Evolutionary conservation across 2,113 vertebrate genomes (phyloP), one percentile per base, ranked within the genome.

Genomic region (Mormoops blainvillei): DNA sequence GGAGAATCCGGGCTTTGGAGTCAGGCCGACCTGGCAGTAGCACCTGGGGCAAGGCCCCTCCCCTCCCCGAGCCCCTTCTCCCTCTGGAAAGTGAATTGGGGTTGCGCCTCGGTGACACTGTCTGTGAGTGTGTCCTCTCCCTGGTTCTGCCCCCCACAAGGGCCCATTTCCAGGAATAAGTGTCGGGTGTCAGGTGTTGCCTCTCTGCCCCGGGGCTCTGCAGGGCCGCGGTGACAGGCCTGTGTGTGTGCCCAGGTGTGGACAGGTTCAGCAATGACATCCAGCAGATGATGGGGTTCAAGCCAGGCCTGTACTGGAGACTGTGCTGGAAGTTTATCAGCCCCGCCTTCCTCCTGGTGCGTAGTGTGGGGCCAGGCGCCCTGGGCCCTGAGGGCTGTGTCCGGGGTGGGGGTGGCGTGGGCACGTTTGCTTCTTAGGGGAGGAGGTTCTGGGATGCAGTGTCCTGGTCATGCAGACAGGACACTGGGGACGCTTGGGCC

Each of bases 261-360:
- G 99, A 99, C 98, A 99, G 99, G 96, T 99, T 99, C 98, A 99
- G 99, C 87, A 99, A 99, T 83, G 99, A 99, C 94, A 99, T 99
- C 82, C 99, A 99, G 94, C 98, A 98, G 89, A 99, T 99, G 99
- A 99, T 99, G 99, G 99, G 99, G 80, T 99, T 99, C 95, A 99
- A 99, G 98, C 99, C 99, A 45, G 99, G 99, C 65, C 99, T 99
- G n/a, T 99, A 99, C 98, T 99, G 99, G 99, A 99, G 99, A 97
- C 80, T 99, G 61, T 99, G 99, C 97, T 99, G 99, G 99, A 99
- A 99, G 98, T 99, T 99, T 97, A 99, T 99, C 97, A 99, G 99
- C 93, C 99, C 99, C 8, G 98, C 98, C 80, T 99, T 99, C 98
- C 99, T 99, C 78, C 95, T 99, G 99, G 99, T 99, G 95, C 98